phyloP scores from a whole-genome alignment of 2,113 vertebrate species.

The Eclectus roratus region DNA sequence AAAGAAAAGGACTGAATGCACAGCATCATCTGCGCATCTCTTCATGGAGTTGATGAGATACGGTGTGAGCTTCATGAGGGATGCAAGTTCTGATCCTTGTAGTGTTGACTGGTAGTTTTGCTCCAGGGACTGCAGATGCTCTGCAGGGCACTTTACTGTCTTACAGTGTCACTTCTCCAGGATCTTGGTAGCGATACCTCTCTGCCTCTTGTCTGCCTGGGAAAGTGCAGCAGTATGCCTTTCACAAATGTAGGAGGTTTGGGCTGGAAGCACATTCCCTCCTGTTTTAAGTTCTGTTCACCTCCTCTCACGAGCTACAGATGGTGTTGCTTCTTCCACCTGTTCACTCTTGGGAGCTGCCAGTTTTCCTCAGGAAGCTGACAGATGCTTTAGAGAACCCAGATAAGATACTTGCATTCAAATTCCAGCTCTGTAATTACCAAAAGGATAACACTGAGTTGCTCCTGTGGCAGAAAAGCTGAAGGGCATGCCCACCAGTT shows the following conservation, averaged over 20 bases:
- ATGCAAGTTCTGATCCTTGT: not conserved
- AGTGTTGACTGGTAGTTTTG: not conserved
- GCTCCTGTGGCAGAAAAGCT: not conserved
- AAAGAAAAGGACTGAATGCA: not conserved
- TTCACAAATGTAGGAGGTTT: not conserved
- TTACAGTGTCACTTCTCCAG: not conserved
- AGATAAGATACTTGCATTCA: not conserved
- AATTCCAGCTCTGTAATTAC: not conserved
- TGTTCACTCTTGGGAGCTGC: not conserved
- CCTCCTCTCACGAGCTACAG: rapidly evolving
- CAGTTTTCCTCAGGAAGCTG: not conserved
- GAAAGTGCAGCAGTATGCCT: not conserved
- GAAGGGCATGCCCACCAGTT: not conserved
- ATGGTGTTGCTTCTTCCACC: not conserved
- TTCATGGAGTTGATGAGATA: not conserved
- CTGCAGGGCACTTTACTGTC: not conserved
- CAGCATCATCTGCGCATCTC: not conserved
- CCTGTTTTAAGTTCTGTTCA: not conserved
- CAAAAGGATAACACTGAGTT: not conserved
- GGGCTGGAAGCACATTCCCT: not conserved
- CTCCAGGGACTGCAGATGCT: not conserved
- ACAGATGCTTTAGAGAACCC: not conserved
- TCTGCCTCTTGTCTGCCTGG: not conserved
- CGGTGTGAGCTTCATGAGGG: not conserved
- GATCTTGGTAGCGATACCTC: not conserved